phyloP scores from a whole-genome alignment of 2,797 vertebrate genomes.

The Linurgus olivaceus region DNA sequence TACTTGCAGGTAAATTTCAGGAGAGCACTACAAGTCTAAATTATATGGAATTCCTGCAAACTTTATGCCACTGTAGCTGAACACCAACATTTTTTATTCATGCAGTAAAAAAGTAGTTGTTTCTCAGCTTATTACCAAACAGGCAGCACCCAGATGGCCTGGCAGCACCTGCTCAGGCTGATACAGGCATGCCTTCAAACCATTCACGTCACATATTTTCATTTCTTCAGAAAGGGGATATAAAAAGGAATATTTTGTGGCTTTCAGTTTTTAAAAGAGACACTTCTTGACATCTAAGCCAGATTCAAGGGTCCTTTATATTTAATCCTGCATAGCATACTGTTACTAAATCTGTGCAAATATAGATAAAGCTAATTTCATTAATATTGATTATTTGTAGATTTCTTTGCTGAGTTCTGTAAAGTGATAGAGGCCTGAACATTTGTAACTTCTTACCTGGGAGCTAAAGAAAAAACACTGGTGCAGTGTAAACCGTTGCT shows the following conservation, averaged over 20 bases:
- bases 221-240: neutral
- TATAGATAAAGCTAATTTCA: neutral
- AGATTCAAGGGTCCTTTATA: neutral
- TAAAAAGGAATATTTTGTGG: neutral
- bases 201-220: rapidly evolving
- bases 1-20: neutral
- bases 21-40: neutral
- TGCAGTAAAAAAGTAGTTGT: neutral
- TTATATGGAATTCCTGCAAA: neutral
- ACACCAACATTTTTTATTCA: neutral
- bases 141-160: neutral
- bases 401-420: neutral
- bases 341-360: neutral
- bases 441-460: neutral
- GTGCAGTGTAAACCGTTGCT: neutral
- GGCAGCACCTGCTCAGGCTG: neutral
- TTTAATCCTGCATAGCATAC: neutral
- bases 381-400: neutral
- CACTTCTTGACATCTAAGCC: neutral
- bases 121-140: neutral
- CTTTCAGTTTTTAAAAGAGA: neutral
- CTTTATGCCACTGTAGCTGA: neutral
- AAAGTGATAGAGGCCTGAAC: neutral
- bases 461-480: neutral
- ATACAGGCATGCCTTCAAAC: neutral